Conservation (phyloP, 2,888 invertebrate genomes). For the Salticus scenicus region DNA sequence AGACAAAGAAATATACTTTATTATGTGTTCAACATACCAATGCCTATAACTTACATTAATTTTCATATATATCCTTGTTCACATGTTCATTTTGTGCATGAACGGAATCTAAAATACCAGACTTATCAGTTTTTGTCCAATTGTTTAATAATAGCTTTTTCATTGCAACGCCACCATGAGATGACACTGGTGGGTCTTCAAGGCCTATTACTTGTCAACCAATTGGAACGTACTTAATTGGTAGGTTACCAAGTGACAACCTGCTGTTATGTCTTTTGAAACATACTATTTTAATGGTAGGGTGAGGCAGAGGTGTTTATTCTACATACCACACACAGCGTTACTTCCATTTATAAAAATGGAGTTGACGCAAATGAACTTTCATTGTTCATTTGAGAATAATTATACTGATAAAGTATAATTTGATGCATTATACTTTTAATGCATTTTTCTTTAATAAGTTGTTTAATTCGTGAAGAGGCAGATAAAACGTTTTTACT, state of each 20-base stretch:
- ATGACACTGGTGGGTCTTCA: not conserved
- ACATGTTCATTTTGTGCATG: not conserved
- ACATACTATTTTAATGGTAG: not conserved
- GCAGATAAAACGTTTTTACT: no score
- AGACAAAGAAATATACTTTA: no score
- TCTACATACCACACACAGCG: not conserved
- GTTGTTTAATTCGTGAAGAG: no score
- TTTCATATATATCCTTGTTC: not conserved
- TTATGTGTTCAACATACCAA: no score
- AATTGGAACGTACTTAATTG: not conserved
- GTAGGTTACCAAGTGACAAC: not conserved
- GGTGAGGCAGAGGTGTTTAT: not conserved
- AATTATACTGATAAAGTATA: no score
- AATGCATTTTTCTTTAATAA: no score
- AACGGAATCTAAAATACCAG: not conserved
- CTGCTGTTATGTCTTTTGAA: not conserved
- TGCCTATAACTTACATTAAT: no score
- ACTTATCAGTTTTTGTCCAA: not conserved
- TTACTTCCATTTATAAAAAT: not conserved
- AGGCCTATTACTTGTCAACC: not conserved
- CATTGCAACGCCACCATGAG: not conserved
- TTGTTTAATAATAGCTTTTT: not conserved
- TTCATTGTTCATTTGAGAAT: no score
- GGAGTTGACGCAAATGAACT: not conserved
- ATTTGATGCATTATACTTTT: no score